Base-by-base conservation (phyloP, 2,888 invertebrate genomes). In the Clistopyga incitator region DNA sequence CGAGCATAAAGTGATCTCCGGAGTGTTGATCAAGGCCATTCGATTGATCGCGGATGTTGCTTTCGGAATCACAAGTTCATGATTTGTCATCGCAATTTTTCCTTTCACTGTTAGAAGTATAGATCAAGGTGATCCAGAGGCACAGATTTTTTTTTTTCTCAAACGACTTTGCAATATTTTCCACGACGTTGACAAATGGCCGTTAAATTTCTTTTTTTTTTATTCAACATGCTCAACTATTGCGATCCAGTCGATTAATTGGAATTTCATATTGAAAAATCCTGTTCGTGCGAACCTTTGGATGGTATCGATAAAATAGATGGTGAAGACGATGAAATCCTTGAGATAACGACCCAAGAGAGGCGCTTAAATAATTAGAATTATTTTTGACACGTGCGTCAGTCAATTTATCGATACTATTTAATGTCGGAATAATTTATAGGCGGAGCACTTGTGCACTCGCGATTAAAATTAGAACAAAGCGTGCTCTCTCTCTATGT, bases 391-490 rank as follows among this genome's bases (percentile, higher is more conserved):
- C 25, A 56, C 56, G 56, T 56, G 25, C 10, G 3, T 11, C 25
- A 13, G 25, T 56, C 4, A 56, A 56, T 56, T 56, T 25, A 56
- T 25, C 13, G 13, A 15, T 6, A 56, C 25, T 25, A 25, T 56
- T 11, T n/a, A n/a, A 20, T 20, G 10, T 20, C 3, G 52, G 20
- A 20, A 20, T 54, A 11, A 54, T 20, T 8, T 23, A 23, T 54
- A 54, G 10, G 56, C 15, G 56, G 25, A 56, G n/a, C 25, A 56
- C 23, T 25, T 4, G 56, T 25, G 56, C 11, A 15, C n/a, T 52
- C 38, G 13, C 67, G 4, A 42, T 52, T 18, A 6, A 54, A 64
- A 11, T 13, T 71, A 38, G 42, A 70, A 42, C 52, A 71, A 78
- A 78, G 34, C 23, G 15, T 25, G 1, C 23, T 6, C 11, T n/a